A percentile compares a stretch with the other conserved stretches of the same genome.
Evolutionary conservation across 2,888 invertebrate species (phyloP).

Genomic region (Acanthacorydalis orientalis): DNA sequence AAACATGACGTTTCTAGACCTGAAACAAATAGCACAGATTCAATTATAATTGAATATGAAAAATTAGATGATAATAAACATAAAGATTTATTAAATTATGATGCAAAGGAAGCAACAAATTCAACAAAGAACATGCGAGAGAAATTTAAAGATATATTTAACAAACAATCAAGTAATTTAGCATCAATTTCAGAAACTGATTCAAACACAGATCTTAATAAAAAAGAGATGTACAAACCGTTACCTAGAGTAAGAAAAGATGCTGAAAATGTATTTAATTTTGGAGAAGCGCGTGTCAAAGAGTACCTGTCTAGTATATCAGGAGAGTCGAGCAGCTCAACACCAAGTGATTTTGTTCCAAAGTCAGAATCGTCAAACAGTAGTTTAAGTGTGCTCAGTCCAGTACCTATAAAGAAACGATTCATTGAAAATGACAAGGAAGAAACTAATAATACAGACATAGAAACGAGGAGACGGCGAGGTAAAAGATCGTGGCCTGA

Average conservation of each 20-base stretch:
- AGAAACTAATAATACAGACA: background rate
- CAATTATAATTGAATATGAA: background rate
- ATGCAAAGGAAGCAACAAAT: background rate
- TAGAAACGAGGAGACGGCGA: background rate
- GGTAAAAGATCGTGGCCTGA: background rate
- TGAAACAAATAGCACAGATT: background rate
- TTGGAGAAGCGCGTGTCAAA: constrained; percentile 29
- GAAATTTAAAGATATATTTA: constrained; percentile 3
- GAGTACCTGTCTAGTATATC: constrained; percentile 31
- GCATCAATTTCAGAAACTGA: constrained; percentile 14
- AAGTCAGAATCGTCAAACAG: background rate
- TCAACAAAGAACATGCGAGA: background rate
- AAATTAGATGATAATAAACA: background rate
- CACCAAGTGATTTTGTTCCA: constrained; percentile 10
- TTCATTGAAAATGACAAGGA: background rate
- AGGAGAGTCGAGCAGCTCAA: constrained; percentile 16
- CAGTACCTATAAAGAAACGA: constrained; percentile 2
- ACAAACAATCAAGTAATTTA: background rate
- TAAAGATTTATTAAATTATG: background rate
- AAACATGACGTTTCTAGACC: background rate
- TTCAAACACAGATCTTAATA: constrained; percentile 9
- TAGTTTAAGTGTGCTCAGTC: constrained; percentile 2
- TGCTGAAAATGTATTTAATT: constrained; percentile 25
- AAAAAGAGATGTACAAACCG: constrained; percentile 10
- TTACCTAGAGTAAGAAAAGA: constrained; percentile 9